Evolutionary conservation across 2,113 vertebrate species (phyloP).

Genomic region (Grammomys dolichurus): DNA sequence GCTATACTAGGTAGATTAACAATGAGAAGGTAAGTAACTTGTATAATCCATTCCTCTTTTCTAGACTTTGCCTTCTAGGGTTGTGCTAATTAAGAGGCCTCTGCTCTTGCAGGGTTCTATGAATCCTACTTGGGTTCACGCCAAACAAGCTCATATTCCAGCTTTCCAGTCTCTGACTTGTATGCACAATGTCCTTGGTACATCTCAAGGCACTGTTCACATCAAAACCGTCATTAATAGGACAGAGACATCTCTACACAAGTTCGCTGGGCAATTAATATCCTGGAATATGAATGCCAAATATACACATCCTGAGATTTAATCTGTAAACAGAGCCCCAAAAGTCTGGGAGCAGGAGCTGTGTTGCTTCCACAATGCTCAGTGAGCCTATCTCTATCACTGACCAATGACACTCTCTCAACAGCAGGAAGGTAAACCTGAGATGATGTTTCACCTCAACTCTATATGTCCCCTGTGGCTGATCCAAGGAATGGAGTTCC

Average conservation of each 20-base stretch:
- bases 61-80: slow-evolving; percentile 82
- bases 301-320: slow-evolving; percentile 91
- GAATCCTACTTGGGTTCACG: slow-evolving; percentile 84
- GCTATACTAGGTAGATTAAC: slow-evolving; percentile 73
- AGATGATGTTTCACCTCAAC: slow-evolving; percentile 73
- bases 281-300: slow-evolving; percentile 87
- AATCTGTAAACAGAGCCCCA: slow-evolving; percentile 89
- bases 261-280: slow-evolving; percentile 89
- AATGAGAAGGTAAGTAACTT: slow-evolving; percentile 80
- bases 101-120: slow-evolving; percentile 81
- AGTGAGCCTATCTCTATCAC: slow-evolving; percentile 82
- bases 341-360: slow-evolving; percentile 84
- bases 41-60: slow-evolving; percentile 83
- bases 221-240: slow-evolving; percentile 88
- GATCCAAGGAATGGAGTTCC: neutral
- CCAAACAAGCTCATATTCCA: slow-evolving; percentile 87
- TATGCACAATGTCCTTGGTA: slow-evolving; percentile 82
- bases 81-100: slow-evolving; percentile 85
- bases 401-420: slow-evolving; percentile 80
- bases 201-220: slow-evolving; percentile 86
- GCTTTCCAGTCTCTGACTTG: slow-evolving; percentile 81
- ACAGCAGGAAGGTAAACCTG: slow-evolving; percentile 68
- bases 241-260: slow-evolving; percentile 88
- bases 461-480: neutral
- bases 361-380: slow-evolving; percentile 86